Evolutionary conservation across 2,888 invertebrate genomes (phyloP), one percentile per base, ranked within the genome.

Genomic region (Parascotia fuliginaria): DNA sequence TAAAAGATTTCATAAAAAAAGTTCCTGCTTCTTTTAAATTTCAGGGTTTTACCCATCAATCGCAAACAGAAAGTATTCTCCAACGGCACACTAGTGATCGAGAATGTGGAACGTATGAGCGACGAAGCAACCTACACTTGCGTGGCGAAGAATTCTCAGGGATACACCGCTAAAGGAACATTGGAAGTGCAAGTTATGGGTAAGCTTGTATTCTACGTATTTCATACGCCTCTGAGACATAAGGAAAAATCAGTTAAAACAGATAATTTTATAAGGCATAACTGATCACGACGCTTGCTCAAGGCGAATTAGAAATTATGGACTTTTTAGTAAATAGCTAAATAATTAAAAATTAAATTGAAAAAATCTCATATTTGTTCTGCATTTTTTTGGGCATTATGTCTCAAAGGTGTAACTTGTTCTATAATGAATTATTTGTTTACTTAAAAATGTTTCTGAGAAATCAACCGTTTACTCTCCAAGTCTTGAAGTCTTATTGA

Each of bases 171-270:
- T 31, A 94, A 96, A 58, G 96, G 97, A 75, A 96, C 96, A 24
- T 94, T 98, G 52, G 97, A 97, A 94, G 96, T 98, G 54, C 97
- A 97, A 95, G 98, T 98, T 45, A 97, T 98, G 96, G 98, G 98
- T 98, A 94, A 96, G 98, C 24, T 95, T 40, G 3, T 19, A 9
- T 4, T 9, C 34, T 16, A 16, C 28, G 9, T 1, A 34, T 4
- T 29, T 42, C 4, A 19, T 44, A 60, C 48, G 57, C 40, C 57
- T 66, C 58, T 69, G 55, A 55, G 65, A 48, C 12, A n/a, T n/a
- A n/a, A n/a, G n/a, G n/a, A n/a, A n/a, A n/a, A n/a, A n/a, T n/a
- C n/a, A n/a, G n/a, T n/a, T n/a, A n/a, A n/a, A n/a, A n/a, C n/a
- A n/a, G n/a, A n/a, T n/a, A n/a, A n/a, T n/a, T 19, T 19, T 19